Evolutionary conservation across 2,113 vertebrate species (phyloP).

Genomic region (Cavia aperea): DNA sequence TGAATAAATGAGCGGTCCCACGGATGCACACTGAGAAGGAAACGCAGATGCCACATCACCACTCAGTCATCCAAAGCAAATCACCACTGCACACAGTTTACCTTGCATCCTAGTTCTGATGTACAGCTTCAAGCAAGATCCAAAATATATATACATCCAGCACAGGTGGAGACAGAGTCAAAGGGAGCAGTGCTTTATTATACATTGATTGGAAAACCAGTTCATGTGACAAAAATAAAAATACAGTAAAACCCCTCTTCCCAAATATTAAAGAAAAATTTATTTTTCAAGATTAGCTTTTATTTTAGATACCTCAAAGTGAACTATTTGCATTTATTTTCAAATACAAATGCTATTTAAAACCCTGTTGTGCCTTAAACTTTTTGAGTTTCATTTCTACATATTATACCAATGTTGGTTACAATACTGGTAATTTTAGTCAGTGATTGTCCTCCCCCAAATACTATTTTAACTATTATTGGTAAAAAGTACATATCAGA

Average conservation of each 20-base stretch:
- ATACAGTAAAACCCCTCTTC: background rate
- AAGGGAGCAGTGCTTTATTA: fast-evolving
- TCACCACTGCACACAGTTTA: background rate
- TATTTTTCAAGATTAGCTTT: background rate
- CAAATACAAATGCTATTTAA: background rate
- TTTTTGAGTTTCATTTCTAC: background rate
- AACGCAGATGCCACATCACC: background rate
- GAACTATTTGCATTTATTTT: background rate
- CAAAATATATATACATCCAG: background rate
- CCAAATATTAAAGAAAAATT: background rate
- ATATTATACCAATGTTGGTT: background rate
- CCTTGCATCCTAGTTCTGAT: background rate
- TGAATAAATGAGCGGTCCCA: background rate
- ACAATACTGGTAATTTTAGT: background rate
- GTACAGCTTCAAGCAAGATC: background rate
- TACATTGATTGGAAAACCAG: background rate
- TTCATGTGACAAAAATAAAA: background rate
- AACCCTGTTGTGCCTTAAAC: background rate
- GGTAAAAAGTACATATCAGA: background rate
- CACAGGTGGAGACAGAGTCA: background rate
- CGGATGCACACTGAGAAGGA: background rate
- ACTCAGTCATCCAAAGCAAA: too few species aligned
- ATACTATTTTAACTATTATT: background rate
- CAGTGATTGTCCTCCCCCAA: background rate
- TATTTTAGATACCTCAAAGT: background rate